Base-by-base conservation (phyloP, 2,888 invertebrate species). In the Marronus borbonicus region DNA sequence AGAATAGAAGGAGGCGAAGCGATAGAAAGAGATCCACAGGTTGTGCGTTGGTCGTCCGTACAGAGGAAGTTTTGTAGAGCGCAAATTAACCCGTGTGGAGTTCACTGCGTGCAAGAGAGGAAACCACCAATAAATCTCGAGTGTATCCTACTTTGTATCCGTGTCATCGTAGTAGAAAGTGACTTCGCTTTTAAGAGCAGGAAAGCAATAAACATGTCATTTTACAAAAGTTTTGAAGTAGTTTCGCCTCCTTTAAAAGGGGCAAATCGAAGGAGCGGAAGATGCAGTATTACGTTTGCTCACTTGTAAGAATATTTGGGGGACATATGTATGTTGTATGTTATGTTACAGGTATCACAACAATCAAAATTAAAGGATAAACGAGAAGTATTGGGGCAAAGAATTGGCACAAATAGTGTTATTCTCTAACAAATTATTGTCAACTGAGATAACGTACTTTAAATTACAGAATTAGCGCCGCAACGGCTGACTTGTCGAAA, bases 111-210 rank as follows among this genome's bases (percentile, higher is more conserved):
- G 55, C 58, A 58, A 28, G 44, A 44, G 44, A 72, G 72, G 72
- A 72, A 72, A 24, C 72, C 72, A 58, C 58, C 72, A 72, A 72
- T 72, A 72, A 72, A 72, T 72, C 72, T 72, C 72, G 20, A 58
- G 20, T 20, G 36, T 72, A 72, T 39, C 60, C 58, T 52, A 69
- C 69, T 72, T 72, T 58, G 72, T 72, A 58, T 39, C 39, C 39
- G 17, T 72, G 72, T 72, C 72, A 60, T 58, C 55, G 69, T 69
- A 28, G 66, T 49, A 66, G 58, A 72, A 72, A 72, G 20, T 44
- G 58, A 72, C 39, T 72, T 20, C 44, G 66, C 50, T 72, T 72
- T 58, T 39, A 72, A 72, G 72, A 17, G 50, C 20, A 24, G 72
- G 72, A 17, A 58, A 39, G 39, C 44, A 72, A 72, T 72, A 72